Percentiles rank a stretch among this genome's conserved stretches.
phyloP scores from a whole-genome alignment of 2,113 vertebrate species.

The Istiophorus platypterus region DNA sequence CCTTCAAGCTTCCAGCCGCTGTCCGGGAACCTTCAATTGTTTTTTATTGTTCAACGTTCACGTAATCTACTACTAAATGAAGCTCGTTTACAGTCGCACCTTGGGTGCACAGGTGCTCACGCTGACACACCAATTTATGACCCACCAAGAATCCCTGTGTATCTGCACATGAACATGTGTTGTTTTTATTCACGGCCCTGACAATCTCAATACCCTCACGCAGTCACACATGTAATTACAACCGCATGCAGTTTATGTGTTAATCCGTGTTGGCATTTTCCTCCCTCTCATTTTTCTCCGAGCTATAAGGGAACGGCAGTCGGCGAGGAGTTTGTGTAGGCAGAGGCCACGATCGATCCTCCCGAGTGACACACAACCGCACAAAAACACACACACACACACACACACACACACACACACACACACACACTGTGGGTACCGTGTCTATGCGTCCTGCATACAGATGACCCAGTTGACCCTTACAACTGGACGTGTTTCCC shows the following conservation, averaged over 20 bases:
- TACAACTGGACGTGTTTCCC: too few relatives aligned
- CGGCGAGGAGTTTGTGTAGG: conserved; percentile 53
- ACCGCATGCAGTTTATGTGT: not conserved
- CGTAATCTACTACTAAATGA: too few relatives aligned
- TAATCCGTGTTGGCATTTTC: conserved; percentile 4
- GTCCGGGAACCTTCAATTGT: too few relatives aligned
- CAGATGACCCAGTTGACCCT: too few relatives aligned
- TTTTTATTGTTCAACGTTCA: too few relatives aligned
- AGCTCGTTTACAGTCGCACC: too few relatives aligned
- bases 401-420: conserved; percentile 11
- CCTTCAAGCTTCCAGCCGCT: too few relatives aligned
- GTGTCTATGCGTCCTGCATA: conserved; percentile 69
- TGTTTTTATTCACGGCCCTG: not conserved
- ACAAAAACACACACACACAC: conserved; percentile 10
- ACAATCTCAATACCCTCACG: not conserved
- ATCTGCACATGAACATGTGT: not conserved
- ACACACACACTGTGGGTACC: conserved; percentile 53
- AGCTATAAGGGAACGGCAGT: conserved; percentile 36
- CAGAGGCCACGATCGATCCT: conserved; percentile 56
- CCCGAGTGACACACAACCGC: conserved; percentile 52
- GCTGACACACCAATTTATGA: too few relatives aligned
- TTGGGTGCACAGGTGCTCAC: too few relatives aligned
- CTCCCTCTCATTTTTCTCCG: conserved; percentile 20
- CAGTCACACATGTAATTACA: not conserved
- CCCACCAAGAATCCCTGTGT: not conserved